A percentile compares a stretch with the other conserved stretches of the same genome.
Conservation (phyloP, 1,140 invertebrate genomes). For the Drosophila mauritiana region DNA sequence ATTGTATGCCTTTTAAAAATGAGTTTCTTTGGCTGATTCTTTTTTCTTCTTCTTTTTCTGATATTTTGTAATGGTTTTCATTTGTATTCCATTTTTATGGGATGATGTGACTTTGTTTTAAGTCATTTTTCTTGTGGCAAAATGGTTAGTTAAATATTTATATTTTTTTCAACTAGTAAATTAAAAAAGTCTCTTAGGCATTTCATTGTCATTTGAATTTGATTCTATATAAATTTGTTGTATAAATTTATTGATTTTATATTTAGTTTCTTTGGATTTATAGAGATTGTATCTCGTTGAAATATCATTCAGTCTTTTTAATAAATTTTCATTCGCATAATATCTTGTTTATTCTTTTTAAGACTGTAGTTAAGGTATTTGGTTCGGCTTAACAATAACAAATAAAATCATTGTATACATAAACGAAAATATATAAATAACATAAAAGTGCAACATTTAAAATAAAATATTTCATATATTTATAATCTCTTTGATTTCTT, state of each 20-base stretch:
- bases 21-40: slow-evolving; percentile 37
- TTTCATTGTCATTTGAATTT: not conserved
- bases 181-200: not conserved
- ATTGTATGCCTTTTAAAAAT: slow-evolving; percentile 42
- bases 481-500: slow-evolving; percentile 27
- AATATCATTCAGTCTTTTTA: slow-evolving; percentile 63
- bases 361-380: slow-evolving; percentile 14
- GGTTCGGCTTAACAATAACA: slow-evolving; percentile 59
- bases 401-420: slow-evolving; percentile 70
- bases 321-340: slow-evolving; percentile 16
- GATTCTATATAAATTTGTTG: not conserved
- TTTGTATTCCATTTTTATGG: slow-evolving; percentile 9
- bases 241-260: slow-evolving; percentile 6
- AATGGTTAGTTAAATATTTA: not conserved
- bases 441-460: slow-evolving; percentile 77
- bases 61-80: slow-evolving; percentile 8
- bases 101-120: not conserved
- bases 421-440: slow-evolving; percentile 76
- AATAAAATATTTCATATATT: slow-evolving; percentile 64
- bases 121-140: slow-evolving; percentile 1
- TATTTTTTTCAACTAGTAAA: slow-evolving; percentile 2
- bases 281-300: slow-evolving; percentile 23
- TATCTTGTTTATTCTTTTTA: slow-evolving; percentile 10
- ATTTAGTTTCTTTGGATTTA: slow-evolving; percentile 7
- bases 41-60: no score